phyloP scores from a whole-genome alignment of 2,888 invertebrate species.

The Drosophila pseudotakahashii region DNA sequence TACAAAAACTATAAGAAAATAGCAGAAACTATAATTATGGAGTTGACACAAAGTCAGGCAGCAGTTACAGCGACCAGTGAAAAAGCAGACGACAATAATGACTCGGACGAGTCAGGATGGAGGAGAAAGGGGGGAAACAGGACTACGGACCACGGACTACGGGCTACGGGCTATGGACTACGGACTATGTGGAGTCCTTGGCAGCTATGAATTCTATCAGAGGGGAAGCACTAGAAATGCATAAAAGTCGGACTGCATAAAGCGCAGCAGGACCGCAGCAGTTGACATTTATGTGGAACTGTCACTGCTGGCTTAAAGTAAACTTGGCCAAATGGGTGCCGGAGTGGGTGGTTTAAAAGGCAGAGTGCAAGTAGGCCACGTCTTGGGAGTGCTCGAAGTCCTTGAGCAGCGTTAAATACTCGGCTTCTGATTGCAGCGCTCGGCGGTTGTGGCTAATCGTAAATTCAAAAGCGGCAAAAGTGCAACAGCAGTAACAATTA shows the following conservation, averaged over 20 bases:
- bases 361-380: neutral
- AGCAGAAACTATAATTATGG: conserved; percentile 71
- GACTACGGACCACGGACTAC: neutral
- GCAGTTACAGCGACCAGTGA: conserved; percentile 48
- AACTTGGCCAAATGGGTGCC: conserved; percentile 27
- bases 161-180: conserved; percentile 10
- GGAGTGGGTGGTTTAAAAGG: conserved; percentile 1
- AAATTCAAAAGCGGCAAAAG: conserved; percentile 73
- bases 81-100: conserved; percentile 69
- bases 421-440: conserved; percentile 38
- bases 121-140: neutral
- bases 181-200: conserved; percentile 49
- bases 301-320: conserved; percentile 43
- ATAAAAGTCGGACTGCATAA: conserved; percentile 75
- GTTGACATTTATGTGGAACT: conserved; percentile 72
- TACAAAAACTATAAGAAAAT: conserved; percentile 30
- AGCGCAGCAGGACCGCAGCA: conserved; percentile 65
- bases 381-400: conserved; percentile 28
- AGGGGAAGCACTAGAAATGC: conserved; percentile 70
- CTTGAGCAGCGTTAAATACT: conserved; percentile 52
- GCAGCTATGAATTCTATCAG: conserved; percentile 51
- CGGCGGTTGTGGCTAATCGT: conserved; percentile 61
- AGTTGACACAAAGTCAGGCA: conserved; percentile 77
- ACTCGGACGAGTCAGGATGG: conserved; percentile 43
- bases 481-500: conserved; percentile 78